Percentiles rank a stretch among this genome's conserved stretches.
Evolutionary conservation across 2,888 invertebrate genomes (phyloP).

Genomic region (Zhuqinia jingwanae): DNA sequence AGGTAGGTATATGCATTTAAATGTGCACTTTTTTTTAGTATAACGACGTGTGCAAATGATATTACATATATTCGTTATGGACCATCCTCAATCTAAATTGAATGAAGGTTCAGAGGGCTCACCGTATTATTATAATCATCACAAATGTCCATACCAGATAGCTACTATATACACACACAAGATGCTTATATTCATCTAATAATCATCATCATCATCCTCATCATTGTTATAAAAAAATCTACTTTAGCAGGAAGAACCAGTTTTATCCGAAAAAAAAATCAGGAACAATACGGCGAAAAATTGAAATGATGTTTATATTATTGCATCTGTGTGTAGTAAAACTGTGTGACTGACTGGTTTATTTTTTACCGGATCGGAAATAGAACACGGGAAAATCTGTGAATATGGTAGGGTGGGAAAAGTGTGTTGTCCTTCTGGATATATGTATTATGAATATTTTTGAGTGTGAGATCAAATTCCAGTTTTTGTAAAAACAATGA

Average conservation of each 20-base stretch:
- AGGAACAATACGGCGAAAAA: conserved; percentile 58
- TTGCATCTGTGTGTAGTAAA: conserved; percentile 7
- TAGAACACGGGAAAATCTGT: too few relatives aligned
- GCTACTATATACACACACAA: conserved; percentile 5
- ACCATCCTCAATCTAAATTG: conserved; percentile 65
- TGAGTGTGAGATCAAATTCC: not conserved
- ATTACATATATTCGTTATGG: conserved; percentile 15
- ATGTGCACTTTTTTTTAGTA: not conserved
- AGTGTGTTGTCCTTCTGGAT: conserved; percentile 28
- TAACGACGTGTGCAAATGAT: conserved; percentile 29
- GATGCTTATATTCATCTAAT: conserved; percentile 45
- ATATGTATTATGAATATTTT: not conserved
- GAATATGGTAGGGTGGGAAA: too few relatives aligned
- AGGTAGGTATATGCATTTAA: not conserved
- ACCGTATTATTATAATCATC: conserved; percentile 25
- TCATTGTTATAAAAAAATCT: conserved; percentile 11
- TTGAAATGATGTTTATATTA: conserved; percentile 9
- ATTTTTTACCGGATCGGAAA: not conserved
- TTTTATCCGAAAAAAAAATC: conserved; percentile 70
- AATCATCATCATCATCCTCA: too few relatives aligned
- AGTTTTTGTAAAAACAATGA: conserved; percentile 19
- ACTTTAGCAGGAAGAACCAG: conserved; percentile 71
- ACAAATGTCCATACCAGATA: conserved; percentile 8
- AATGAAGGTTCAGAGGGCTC: conserved; percentile 62
- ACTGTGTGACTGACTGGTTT: conserved; percentile 46